Conservation (phyloP, 2,888 invertebrate genomes). For the Apoderus coryli region DNA sequence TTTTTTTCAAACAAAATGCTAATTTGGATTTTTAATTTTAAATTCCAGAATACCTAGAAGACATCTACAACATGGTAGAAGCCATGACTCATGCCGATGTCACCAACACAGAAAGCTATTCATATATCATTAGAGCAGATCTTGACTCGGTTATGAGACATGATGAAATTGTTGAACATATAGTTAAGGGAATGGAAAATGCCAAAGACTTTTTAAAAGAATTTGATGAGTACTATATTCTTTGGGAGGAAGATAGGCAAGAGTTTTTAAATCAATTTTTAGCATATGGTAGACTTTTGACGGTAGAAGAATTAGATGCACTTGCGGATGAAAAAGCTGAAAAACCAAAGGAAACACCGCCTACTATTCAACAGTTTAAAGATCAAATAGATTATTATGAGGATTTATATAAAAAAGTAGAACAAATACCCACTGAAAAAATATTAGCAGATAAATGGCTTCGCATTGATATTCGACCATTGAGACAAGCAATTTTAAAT, state of each 20-base stretch:
- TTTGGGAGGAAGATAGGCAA: conserved; percentile 70
- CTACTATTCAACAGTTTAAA: conserved; percentile 60
- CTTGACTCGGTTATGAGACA: conserved; percentile 30
- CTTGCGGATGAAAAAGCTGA: conserved; percentile 25
- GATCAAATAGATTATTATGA: conserved; percentile 73
- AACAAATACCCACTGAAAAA: conserved; percentile 46
- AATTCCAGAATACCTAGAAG: conserved; percentile 44
- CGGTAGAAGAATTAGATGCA: conserved; percentile 54
- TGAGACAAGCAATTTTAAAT: conserved; percentile 71
- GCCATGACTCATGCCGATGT: conserved; percentile 50
- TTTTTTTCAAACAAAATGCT: too few species aligned
- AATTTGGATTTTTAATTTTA: too few species aligned
- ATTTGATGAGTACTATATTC: conserved; percentile 54
- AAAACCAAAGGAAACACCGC: conserved; percentile 37
- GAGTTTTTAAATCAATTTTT: conserved; percentile 65
- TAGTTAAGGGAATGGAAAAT: conserved; percentile 27
- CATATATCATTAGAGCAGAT: conserved; percentile 45
- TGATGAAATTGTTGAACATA: conserved; percentile 28
- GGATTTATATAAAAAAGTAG: conserved; percentile 59
- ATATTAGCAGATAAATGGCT: conserved; percentile 44
- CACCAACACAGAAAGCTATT: conserved; percentile 31
- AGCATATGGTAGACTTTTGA: conserved; percentile 58
- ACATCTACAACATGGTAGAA: conserved; percentile 61
- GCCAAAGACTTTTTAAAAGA: conserved; percentile 31
- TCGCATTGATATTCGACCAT: conserved; percentile 57